phyloP scores from a whole-genome alignment of 1,140 invertebrate species.

The Drosophila sturtevanti region DNA sequence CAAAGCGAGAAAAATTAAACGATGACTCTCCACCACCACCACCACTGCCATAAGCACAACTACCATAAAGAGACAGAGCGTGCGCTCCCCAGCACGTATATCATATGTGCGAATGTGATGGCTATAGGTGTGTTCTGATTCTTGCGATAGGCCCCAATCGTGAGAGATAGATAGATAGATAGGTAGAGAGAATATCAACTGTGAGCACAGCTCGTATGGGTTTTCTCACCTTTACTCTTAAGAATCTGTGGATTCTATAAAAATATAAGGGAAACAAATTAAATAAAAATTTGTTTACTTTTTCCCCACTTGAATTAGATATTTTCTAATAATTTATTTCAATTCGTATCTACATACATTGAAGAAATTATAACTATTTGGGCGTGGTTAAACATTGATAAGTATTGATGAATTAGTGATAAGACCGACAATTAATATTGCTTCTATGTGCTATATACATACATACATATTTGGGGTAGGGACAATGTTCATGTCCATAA shows the following conservation, averaged over 20 bases:
- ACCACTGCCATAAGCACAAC: constrained; percentile 25
- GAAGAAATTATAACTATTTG: not conserved
- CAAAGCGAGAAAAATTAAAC: constrained; percentile 59
- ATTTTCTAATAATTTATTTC: not conserved
- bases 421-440: not conserved
- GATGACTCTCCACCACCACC: constrained; percentile 18
- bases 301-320: not conserved
- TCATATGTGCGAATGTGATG: not conserved
- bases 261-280: not conserved
- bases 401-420: not conserved
- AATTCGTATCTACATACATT: not conserved
- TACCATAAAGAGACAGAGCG: constrained; percentile 22
- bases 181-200: not conserved
- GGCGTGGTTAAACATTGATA: not conserved
- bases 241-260: constrained; percentile 4
- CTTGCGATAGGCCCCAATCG: not conserved
- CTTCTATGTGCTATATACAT: not conserved
- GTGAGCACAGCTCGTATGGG: not conserved
- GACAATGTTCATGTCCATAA: not conserved
- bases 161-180: not conserved
- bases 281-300: not conserved
- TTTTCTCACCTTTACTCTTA: constrained; percentile 1
- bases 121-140: constrained; percentile 1
- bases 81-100: not conserved
- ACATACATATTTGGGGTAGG: not conserved